Base-by-base conservation (phyloP, 1,140 invertebrate species). In the Lepidostoma basale region DNA sequence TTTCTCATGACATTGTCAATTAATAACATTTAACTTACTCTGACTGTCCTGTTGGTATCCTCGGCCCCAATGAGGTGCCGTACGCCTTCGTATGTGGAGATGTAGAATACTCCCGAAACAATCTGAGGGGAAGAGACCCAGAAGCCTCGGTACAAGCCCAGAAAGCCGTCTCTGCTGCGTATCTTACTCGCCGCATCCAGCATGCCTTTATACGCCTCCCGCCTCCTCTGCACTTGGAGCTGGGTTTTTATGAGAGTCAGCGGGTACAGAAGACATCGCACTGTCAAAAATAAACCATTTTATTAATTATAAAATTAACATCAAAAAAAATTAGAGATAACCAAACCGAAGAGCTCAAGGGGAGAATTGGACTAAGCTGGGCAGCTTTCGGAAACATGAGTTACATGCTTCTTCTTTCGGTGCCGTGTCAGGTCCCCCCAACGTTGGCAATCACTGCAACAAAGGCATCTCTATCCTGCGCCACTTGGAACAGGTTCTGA, bases 161-260 rank as follows among this genome's bases (percentile, higher is more conserved):
- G 79, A 20, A 93, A 73, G 9, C 97, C 97, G 84, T 99, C 97
- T n/a, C 87, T 83, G 67, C 82, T 83, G 69, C 94, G 89, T 75
- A 98, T 98, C 83, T 98, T 96, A 62, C 83, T 83, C 75, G 93
- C 95, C 9, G 96, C 96, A 83, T 99, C 96, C 64, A 92, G 85
- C 74, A 96, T 93, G 45, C 96, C 92, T 72, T 83, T 89, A 77
- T 98, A 98, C 47, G 96, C 85, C 73, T 91, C 88, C 81, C 90
- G 92, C 76, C 88, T 89, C 75, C 90, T 87, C 77, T 95, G 93
- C 52, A 96, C 87, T 85, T 99, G 97, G 25, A 99, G 86, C 69
- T 97, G 89, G 1, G 97, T 98, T 81, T 98, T 98, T 36, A 99
- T 94, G n/a, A 99, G 87, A 28, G 95, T 97, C 67, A 99, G 84